Percentiles rank a stretch among this genome's conserved stretches.
Conservation (phyloP, 2,113 vertebrate species). For the Pollimyrus isidori region DNA sequence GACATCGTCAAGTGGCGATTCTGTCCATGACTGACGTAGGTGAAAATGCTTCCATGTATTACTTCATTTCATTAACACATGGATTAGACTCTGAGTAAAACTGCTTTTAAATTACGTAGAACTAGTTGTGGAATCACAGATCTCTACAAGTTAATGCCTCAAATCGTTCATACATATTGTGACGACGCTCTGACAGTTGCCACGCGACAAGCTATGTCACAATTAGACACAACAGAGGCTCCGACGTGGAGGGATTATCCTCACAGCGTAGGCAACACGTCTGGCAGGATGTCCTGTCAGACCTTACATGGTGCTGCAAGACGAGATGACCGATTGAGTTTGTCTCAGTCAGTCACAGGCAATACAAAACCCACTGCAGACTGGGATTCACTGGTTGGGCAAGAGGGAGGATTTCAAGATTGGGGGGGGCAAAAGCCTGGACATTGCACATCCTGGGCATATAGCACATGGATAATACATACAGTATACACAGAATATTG, state of each 20-base stretch:
- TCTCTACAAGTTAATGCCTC: neutral
- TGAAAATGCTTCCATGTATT: neutral
- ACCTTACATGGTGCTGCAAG: slow-evolving; percentile 5
- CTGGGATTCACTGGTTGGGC: neutral
- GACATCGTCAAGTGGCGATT: neutral
- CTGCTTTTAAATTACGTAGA: neutral
- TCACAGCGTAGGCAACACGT: neutral
- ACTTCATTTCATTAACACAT: neutral
- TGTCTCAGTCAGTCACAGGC: slow-evolving; percentile 14
- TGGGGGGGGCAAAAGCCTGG: neutral
- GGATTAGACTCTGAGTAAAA: neutral
- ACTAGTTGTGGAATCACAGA: neutral
- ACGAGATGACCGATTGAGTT: slow-evolving; percentile 1
- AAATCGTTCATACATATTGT: neutral
- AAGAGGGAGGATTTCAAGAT: neutral
- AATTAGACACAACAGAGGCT: slow-evolving; percentile 3
- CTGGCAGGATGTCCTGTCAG: slow-evolving; percentile 6
- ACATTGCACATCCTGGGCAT: neutral
- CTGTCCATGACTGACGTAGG: neutral
- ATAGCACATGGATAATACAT: neutral
- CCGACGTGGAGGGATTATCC: neutral
- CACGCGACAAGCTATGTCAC: neutral
- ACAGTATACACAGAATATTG: neutral
- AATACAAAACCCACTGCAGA: neutral
- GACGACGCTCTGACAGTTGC: neutral